These are phyloP conservation scores for Andinoacara biseriatus DNA, from an alignment of 2,113 vertebrate genomes.

Conservation along the genomic window DNA sequence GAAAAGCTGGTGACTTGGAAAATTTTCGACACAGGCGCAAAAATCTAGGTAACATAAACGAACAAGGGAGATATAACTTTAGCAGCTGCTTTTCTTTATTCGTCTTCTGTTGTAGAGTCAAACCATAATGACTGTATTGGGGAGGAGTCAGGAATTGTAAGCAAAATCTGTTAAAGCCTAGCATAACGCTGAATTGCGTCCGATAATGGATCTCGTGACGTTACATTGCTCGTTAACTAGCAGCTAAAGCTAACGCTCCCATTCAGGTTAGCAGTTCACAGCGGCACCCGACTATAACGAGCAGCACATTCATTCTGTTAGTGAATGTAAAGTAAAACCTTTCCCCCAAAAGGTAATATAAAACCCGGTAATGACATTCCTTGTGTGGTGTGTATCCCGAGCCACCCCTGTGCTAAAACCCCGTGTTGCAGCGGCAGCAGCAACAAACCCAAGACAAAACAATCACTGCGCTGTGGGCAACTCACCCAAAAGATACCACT, in stretches of 20 bases:
- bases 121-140: neutral
- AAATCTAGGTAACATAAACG: neutral
- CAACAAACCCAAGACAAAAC: constrained; percentile 56
- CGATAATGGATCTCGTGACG: constrained; percentile 61
- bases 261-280: neutral
- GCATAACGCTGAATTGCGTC: constrained; percentile 35
- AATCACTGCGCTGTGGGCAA: constrained; percentile 48
- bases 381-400: neutral
- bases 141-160: neutral
- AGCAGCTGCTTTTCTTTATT: neutral
- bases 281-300: neutral
- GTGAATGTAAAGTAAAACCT: neutral
- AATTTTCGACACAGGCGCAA: constrained; percentile 22
- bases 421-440: constrained; percentile 31
- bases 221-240: constrained; percentile 41
- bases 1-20: constrained; percentile 33
- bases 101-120: neutral
- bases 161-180: neutral
- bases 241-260: constrained; percentile 57
- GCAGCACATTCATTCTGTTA: neutral
- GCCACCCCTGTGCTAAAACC: constrained; percentile 19
- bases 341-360: neutral
- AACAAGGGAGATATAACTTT: neutral
- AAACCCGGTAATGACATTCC: neutral
- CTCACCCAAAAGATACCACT: constrained; percentile 65